A percentile compares a stretch with the other conserved stretches of the same genome.
Conservation (phyloP, 1,140 invertebrate genomes). For the Whitmania pigra region DNA sequence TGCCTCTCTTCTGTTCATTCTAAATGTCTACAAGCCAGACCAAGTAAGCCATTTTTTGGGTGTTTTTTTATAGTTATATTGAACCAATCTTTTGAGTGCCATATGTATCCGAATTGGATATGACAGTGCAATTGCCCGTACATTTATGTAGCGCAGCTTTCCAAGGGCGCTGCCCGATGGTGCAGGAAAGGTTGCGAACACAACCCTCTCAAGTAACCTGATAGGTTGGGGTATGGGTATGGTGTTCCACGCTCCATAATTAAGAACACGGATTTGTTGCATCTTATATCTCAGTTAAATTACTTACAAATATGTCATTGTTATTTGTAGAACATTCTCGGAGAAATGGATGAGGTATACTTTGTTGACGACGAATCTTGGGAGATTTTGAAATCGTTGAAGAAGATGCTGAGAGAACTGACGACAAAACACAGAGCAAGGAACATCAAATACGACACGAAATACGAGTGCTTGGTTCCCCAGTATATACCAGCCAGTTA, state of each 20-base stretch:
- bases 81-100: not conserved
- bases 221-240: no score
- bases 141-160: not conserved
- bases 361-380: conserved; percentile 17
- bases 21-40: conserved; percentile 19
- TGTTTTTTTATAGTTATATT: not conserved
- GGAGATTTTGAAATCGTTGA: conserved; percentile 8
- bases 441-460: not conserved
- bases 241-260: not conserved
- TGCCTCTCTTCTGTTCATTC: conserved; percentile 14
- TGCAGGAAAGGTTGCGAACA: not conserved
- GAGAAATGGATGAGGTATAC: conserved; percentile 15
- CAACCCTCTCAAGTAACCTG: no score
- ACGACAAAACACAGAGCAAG: conserved; percentile 6
- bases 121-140: not conserved
- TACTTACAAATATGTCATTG: not conserved
- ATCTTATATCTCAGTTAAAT: not conserved
- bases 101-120: not conserved
- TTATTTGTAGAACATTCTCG: conserved; percentile 14
- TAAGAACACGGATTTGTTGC: not conserved
- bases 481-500: conserved; percentile 18
- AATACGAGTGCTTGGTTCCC: conserved; percentile 20
- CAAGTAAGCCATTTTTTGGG: not conserved
- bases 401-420: not conserved
- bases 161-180: not conserved